Conservation (phyloP, 2,888 invertebrate genomes). For the Eumacrocentrus americanus region DNA sequence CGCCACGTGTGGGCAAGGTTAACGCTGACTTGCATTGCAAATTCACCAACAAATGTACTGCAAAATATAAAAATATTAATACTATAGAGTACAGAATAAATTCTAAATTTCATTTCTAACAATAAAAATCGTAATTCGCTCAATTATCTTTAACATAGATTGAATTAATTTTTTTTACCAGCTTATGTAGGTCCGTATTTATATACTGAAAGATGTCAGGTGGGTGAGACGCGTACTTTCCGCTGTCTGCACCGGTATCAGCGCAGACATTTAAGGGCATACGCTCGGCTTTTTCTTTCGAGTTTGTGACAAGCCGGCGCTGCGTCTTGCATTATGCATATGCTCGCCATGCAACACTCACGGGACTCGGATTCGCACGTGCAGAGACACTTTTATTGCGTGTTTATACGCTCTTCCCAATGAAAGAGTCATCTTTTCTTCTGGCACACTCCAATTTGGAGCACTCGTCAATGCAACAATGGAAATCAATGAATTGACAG, state of each 20-base stretch:
- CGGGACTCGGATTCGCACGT: constrained; percentile 25
- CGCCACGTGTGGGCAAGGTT: neutral
- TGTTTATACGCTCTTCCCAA: constrained; percentile 19
- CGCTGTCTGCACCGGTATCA: too few species aligned
- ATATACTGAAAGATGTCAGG: neutral
- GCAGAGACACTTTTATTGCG: constrained; percentile 28
- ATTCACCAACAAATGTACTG: too few species aligned
- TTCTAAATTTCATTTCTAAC: too few species aligned
- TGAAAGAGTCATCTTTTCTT: constrained; percentile 18
- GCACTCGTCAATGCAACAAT: neutral
- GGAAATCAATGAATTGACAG: constrained; percentile 2
- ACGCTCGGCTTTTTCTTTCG: constrained; percentile 25
- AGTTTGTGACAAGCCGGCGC: constrained; percentile 27
- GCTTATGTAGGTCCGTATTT: neutral
- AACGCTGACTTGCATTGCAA: neutral
- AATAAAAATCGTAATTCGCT: too few species aligned
- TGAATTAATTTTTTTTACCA: neutral
- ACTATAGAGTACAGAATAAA: too few species aligned
- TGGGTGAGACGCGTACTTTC: too few species aligned
- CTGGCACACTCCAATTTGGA: constrained; percentile 15
- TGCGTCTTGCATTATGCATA: constrained; percentile 23
- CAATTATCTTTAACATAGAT: too few species aligned
- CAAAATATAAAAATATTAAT: too few species aligned
- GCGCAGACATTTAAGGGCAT: constrained; percentile 35
- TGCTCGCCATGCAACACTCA: constrained; percentile 6